Conservation (phyloP, 2,888 invertebrate species). For the Escarpia spicata region DNA sequence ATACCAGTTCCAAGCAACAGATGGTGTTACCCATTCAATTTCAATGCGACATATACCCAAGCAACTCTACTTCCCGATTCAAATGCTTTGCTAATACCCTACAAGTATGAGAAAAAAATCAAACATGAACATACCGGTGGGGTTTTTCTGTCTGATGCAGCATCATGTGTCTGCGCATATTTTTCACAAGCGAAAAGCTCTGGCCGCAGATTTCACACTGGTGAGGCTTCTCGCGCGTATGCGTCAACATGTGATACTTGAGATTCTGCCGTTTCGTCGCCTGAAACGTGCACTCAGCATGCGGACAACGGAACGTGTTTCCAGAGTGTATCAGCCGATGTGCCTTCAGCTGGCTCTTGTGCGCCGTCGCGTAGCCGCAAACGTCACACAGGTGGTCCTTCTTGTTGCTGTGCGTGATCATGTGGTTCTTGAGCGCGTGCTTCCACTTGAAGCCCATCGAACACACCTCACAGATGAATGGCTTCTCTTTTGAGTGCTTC, state of each 20-base stretch:
- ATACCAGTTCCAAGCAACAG: no score
- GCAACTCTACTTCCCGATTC: background rate
- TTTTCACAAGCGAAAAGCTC: constrained; percentile 71
- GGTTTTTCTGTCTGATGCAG: constrained; percentile 56
- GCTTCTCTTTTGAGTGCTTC: constrained; percentile 70
- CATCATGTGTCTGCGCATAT: constrained; percentile 66
- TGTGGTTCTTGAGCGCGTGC: constrained; percentile 68
- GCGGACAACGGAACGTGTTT: constrained; percentile 68
- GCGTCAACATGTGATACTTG: constrained; percentile 70
- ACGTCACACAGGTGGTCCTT: constrained; percentile 71
- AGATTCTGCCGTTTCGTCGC: constrained; percentile 70
- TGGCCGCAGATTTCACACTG: constrained; percentile 72
- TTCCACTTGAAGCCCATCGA: constrained; percentile 72
- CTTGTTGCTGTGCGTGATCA: constrained; percentile 67
- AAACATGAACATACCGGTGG: constrained; percentile 41
- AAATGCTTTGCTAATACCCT: background rate
- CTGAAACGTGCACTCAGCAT: constrained; percentile 65
- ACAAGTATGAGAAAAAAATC: background rate
- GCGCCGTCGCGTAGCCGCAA: constrained; percentile 71
- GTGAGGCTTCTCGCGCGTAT: constrained; percentile 70
- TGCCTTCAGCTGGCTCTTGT: constrained; percentile 70
- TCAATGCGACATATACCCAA: no score
- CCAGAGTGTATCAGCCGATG: constrained; percentile 70
- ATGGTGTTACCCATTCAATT: no score
- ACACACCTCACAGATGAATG: constrained; percentile 69